These are phyloP conservation scores for Halotydeus destructor DNA, from an alignment of 1,140 invertebrate genomes.

Conservation along the genomic window DNA sequence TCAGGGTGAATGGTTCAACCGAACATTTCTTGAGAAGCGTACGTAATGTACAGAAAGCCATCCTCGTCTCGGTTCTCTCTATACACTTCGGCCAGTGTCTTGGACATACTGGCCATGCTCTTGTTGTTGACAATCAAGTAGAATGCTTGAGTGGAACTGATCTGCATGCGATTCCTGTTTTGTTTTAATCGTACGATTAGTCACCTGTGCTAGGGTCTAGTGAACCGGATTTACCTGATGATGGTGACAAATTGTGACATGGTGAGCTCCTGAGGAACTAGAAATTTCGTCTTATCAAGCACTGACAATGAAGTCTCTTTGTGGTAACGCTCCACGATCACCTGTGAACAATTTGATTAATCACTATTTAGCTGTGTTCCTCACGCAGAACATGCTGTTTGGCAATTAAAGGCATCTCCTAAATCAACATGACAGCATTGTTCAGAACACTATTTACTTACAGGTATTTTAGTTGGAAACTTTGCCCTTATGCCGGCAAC, in stretches of 20 bases:
- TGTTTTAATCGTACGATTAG: neutral
- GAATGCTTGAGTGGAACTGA: constrained; percentile 37
- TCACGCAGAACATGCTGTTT: neutral
- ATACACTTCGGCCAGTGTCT: constrained; percentile 56
- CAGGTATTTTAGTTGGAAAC: constrained; percentile 31
- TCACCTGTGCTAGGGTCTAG: neutral
- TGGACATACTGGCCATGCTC: constrained; percentile 51
- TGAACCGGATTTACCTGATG: constrained; percentile 30
- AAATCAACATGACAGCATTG: too few relatives aligned
- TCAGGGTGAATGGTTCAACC: constrained; percentile 25
- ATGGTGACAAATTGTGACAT: constrained; percentile 56
- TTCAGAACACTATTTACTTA: constrained; percentile 17
- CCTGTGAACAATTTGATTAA: constrained; percentile 24
- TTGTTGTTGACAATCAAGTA: constrained; percentile 59
- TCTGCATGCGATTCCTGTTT: constrained; percentile 21
- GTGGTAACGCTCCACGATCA: constrained; percentile 47
- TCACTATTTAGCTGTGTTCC: neutral
- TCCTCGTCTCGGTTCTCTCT: constrained; percentile 47
- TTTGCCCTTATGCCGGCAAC: constrained; percentile 27
- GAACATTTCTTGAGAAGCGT: constrained; percentile 69
- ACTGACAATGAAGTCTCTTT: constrained; percentile 42
- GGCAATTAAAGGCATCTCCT: too few relatives aligned
- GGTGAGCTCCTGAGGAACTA: constrained; percentile 53
- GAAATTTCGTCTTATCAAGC: constrained; percentile 49
- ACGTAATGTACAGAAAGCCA: constrained; percentile 60